Evolutionary conservation across 1,140 invertebrate genomes (phyloP).

Genomic region (Asobara japonica): DNA sequence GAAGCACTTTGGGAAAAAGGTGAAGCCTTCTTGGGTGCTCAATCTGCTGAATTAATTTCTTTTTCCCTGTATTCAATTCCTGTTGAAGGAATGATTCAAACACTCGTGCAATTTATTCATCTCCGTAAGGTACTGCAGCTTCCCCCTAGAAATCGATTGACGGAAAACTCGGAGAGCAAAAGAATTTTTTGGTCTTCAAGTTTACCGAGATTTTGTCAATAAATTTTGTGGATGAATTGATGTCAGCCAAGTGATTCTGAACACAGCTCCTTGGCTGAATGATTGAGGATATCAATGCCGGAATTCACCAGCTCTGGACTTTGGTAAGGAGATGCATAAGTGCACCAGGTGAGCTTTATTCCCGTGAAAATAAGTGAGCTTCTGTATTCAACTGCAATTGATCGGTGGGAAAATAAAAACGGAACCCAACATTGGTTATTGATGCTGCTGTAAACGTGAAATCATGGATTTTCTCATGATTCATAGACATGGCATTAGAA

Average conservation of each 20-base stretch:
- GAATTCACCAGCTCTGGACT: background rate
- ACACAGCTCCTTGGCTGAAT: too few species aligned
- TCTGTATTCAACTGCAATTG: background rate
- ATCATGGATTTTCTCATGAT: conserved; percentile 2
- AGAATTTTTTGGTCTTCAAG: too few species aligned
- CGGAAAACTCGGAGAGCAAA: background rate
- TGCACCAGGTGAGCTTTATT: background rate
- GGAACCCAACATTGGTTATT: background rate
- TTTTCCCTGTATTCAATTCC: background rate
- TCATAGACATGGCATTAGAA: background rate
- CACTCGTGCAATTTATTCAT: background rate
- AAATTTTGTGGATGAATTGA: background rate
- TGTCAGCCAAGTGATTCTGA: background rate
- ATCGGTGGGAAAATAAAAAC: background rate
- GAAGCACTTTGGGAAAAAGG: too few species aligned
- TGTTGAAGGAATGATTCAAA: background rate
- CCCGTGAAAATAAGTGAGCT: background rate
- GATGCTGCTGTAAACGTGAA: background rate
- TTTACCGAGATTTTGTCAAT: too few species aligned
- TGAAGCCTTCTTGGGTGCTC: background rate
- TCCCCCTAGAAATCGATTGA: background rate
- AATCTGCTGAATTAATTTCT: background rate
- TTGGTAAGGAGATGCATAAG: background rate
- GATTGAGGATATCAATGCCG: background rate
- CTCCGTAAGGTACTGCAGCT: background rate